phyloP scores from a whole-genome alignment of 2,113 vertebrate species.

The Mionectes macconnelli region DNA sequence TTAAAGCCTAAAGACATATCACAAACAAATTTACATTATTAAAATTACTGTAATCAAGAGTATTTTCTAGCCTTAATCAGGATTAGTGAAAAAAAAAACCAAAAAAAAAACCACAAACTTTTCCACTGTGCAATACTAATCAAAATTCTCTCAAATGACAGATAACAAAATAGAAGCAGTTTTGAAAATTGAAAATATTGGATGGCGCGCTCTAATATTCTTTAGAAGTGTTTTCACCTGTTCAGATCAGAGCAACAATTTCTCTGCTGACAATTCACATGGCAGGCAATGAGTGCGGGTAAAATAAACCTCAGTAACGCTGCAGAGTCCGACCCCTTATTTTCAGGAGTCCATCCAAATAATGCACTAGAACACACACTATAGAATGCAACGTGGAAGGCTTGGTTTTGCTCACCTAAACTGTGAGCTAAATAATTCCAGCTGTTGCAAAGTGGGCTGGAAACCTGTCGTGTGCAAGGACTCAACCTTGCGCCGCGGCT shows the following conservation, averaged over 20 bases:
- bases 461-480: fast-evolving
- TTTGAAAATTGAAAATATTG: not conserved
- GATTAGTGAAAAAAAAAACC: constrained; percentile 11
- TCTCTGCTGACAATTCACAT: not conserved
- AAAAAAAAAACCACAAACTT: not conserved
- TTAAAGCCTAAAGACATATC: constrained; percentile 65
- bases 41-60: constrained; percentile 68
- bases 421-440: fast-evolving
- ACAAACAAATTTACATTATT: constrained; percentile 69
- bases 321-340: not conserved
- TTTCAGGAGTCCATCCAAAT: not conserved
- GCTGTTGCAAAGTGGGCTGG: not conserved
- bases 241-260: not conserved
- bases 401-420: not conserved
- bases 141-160: not conserved
- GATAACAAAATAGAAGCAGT: not conserved
- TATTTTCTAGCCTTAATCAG: constrained; percentile 52
- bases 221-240: not conserved
- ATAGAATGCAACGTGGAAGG: fast-evolving
- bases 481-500: fast-evolving
- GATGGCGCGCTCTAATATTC: not conserved
- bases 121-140: not conserved
- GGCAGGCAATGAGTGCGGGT: not conserved
- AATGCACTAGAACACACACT: not conserved
- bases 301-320: not conserved